Evolutionary conservation across 2,888 invertebrate species (phyloP), one percentile per base, ranked within the genome.

Genomic region (Herminia tarsipennalis): DNA sequence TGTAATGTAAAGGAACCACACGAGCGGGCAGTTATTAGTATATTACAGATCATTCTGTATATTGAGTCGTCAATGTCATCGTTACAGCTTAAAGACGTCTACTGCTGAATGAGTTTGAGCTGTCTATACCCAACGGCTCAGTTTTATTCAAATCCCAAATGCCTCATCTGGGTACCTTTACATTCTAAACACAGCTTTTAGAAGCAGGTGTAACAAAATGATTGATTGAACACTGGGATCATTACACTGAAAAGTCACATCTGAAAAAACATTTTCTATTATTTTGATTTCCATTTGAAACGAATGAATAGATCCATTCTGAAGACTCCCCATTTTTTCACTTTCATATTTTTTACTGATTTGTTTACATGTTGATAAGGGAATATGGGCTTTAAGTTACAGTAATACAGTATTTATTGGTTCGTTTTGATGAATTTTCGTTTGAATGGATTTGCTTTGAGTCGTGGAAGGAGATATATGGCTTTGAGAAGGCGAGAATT

Each of bases 401-500:
- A 14, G 55, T 9, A n/a, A 41, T 69, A 75, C 51, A 63, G 56
- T 46, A 53, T 56, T 50, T 54, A 52, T 41, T 62, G 45, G 24
- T 51, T 33, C 22, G 33, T 43, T 53, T 45, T 42, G 51, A 38
- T 40, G 20, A 66, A 77, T 78, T 78, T 79, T 74, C 76, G 76
- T 79, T 73, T 74, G 69, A 77, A 68, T 70, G 70, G 70, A 74
- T 71, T 69, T 68, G 65, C 68, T 68, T 70, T 64, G 68, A 65
- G 62, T 66, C 58, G 42, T 55, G 57, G 64, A 72, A 70, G 72
- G 57, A 76, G 76, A 83, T 80, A 79, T 75, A 81, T 78, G 70
- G 73, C 72, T 73, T 72, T 70, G 73, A 71, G 71, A 73, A 74
- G 67, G 73, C 73, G 76, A 61, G 70, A 81, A 82, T 82, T 77